These are phyloP conservation scores for Alca torda DNA, from an alignment of 2,797 vertebrate genomes.

Conservation along the genomic window DNA sequence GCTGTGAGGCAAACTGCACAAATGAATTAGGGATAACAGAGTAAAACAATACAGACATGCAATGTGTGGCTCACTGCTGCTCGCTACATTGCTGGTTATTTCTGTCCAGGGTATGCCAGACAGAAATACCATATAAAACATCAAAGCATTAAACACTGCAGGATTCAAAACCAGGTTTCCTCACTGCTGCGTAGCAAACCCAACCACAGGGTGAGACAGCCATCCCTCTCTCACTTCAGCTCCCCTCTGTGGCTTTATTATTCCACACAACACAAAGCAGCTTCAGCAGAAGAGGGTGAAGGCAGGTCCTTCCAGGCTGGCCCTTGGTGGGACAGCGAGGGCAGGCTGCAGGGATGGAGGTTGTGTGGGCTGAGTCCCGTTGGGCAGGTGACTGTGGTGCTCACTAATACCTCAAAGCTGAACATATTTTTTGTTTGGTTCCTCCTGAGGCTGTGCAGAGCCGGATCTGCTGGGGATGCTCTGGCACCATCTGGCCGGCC, in stretches of 20 bases:
- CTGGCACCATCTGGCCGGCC: background rate
- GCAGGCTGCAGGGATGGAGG: background rate
- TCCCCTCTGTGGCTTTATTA: background rate
- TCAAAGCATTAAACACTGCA: background rate
- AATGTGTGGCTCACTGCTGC: background rate
- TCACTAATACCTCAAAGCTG: background rate
- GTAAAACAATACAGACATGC: too few species aligned
- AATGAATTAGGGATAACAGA: background rate
- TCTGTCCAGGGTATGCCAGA: background rate
- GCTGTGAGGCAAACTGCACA: background rate
- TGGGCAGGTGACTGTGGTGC: background rate
- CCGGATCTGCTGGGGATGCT: background rate
- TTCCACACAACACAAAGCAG: background rate
- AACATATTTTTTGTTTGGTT: background rate
- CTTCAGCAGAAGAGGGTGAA: background rate
- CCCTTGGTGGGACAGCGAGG: background rate
- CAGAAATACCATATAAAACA: background rate
- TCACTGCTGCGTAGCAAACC: background rate
- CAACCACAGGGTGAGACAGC: background rate
- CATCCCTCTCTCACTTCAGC: background rate
- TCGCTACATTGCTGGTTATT: background rate
- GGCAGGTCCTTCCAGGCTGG: background rate
- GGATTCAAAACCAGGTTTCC: background rate
- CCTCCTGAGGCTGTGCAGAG: background rate
- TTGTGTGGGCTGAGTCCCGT: background rate